Evolutionary conservation across 2,113 vertebrate genomes (phyloP).

Genomic region (Hypanus sabinus): DNA sequence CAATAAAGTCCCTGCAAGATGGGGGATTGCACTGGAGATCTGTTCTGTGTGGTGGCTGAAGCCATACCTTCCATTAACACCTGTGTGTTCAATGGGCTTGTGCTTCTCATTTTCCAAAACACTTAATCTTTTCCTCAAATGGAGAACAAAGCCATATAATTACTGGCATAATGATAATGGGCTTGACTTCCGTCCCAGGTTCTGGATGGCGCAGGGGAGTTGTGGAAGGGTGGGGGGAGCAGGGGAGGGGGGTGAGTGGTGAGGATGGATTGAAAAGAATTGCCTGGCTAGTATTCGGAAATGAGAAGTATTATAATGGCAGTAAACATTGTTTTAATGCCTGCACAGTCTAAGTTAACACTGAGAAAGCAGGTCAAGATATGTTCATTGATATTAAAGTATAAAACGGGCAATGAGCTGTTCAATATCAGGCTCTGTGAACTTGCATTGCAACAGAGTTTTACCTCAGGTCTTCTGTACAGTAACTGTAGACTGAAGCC

Average conservation of each 20-base stretch:
- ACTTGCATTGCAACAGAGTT: not conserved
- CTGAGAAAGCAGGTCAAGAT: not conserved
- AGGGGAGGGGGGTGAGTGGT: not conserved
- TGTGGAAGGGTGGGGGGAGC: not conserved
- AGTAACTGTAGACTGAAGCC: not conserved
- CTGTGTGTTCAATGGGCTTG: not conserved
- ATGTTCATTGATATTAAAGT: not conserved
- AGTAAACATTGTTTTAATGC: not conserved
- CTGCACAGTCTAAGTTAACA: not conserved
- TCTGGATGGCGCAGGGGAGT: too few relatives aligned
- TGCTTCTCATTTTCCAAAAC: slow-evolving; percentile 23
- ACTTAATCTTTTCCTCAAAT: too few relatives aligned
- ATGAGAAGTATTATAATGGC: not conserved
- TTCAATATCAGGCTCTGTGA: not conserved
- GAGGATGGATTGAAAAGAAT: not conserved
- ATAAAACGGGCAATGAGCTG: not conserved
- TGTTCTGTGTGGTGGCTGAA: not conserved
- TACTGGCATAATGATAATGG: not conserved
- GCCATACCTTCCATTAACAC: not conserved
- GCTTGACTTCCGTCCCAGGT: not conserved
- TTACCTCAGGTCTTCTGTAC: too few relatives aligned
- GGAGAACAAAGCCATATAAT: not conserved
- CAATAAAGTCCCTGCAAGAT: not conserved
- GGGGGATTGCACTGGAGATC: not conserved
- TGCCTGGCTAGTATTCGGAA: not conserved